Evolutionary conservation across 2,888 invertebrate genomes (phyloP), one percentile per base, ranked within the genome.

Genomic region (Acleris laterana): DNA sequence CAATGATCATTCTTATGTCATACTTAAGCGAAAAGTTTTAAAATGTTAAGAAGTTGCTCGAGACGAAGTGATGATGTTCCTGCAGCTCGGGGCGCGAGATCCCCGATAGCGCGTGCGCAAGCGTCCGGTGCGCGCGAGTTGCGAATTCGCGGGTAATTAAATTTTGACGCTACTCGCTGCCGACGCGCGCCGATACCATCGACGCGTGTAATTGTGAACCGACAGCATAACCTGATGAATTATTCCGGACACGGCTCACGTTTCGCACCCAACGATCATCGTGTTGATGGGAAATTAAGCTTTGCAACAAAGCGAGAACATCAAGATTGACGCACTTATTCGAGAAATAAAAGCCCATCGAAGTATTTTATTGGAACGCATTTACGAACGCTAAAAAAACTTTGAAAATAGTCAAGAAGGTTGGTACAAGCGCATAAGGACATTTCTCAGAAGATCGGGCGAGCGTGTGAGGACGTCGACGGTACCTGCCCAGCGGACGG

Each of bases 401-500:
- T 61, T 50, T 62, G 57, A 62, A 61, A 66, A 66, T 66, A 66
- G 66, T 66, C 56, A 66, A 66, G 61, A 61, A 42, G 61, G 56
- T 42, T 50, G 46, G 55, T 64, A 51, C 57, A 57, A 52, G 46
- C 56, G 61, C 51, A 66, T 82, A 85, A 91, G 90, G 89, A 87
- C 83, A 85, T 86, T 92, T 92, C 92, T 90, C 78, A 82, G 93
- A 92, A 92, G 82, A 78, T 80, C 78, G 79, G 81, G 75, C 87
- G 82, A 84, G 75, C 87, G 82, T 84, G 81, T 85, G 83, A 88
- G 88, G 87, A 82, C 73, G 75, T 78, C 79, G 81, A 78, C 81
- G 83, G 81, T 85, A 84, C 87, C 86, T 86, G 89, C 77, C 83
- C 85, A 80, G 83, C 87, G 87, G 87, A 85, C 88, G 86, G 86